These are phyloP conservation scores for Monoplex corrugatus DNA, from an alignment of 2,888 invertebrate genomes.

Conservation along the genomic window DNA sequence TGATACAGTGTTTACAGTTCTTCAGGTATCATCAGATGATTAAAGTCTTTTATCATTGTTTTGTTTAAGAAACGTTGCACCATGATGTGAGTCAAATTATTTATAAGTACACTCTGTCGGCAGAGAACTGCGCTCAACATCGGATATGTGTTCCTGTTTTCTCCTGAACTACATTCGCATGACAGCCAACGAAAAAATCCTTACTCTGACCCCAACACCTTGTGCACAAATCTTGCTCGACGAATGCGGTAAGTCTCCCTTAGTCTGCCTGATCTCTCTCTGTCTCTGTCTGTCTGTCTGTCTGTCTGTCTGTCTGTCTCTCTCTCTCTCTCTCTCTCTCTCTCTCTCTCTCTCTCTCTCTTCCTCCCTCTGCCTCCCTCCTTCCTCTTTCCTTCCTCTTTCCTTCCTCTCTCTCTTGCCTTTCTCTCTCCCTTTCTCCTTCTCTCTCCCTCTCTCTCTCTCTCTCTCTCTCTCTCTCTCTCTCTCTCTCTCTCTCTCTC, in stretches of 20 bases:
- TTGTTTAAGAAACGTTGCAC: no score
- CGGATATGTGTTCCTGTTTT: constrained; percentile 14
- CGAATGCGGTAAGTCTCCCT: constrained; percentile 27
- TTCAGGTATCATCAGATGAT: no score
- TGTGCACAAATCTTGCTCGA: not conserved
- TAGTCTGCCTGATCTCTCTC: not conserved
- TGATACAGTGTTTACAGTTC: no score
- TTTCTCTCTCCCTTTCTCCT: no score
- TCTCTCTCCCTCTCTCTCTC: no score
- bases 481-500: no score
- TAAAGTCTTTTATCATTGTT: no score
- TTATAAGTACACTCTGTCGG: not conserved
- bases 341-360: not conserved
- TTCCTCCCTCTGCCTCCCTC: no score
- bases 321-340: not conserved
- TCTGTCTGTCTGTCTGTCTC: not conserved
- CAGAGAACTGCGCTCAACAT: constrained; percentile 7
- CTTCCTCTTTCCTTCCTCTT: not conserved
- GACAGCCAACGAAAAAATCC: not conserved
- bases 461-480: no score
- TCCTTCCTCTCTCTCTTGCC: not conserved
- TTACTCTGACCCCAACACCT: not conserved
- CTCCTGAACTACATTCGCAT: constrained; percentile 35
- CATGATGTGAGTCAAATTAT: no score
- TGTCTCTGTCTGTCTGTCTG: not conserved